Conservation (phyloP, 2,113 vertebrate genomes). For the Taurulus bubalis region DNA sequence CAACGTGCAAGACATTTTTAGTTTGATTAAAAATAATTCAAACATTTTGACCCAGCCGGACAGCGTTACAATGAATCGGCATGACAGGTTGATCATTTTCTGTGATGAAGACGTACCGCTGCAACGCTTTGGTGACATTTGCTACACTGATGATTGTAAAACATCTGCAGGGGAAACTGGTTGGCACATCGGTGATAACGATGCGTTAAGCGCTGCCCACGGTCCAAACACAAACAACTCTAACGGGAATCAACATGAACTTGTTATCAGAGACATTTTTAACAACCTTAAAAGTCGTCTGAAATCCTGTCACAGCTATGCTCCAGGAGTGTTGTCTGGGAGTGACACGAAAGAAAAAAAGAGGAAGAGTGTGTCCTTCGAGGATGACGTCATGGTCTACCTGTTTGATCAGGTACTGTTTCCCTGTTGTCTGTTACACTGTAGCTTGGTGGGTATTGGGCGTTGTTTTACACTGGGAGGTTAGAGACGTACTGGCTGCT, state of each 20-base stretch:
- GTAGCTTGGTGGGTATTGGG: background rate
- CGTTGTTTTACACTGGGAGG: background rate
- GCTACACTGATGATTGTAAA: conserved; percentile 1
- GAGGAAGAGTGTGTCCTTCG: conserved; percentile 90
- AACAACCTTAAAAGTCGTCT: background rate
- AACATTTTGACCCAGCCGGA: background rate
- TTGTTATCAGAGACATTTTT: background rate
- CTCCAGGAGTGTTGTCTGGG: conserved; percentile 54
- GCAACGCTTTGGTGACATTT: conserved; percentile 5
- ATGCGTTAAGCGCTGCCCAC: background rate
- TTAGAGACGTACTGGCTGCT: background rate
- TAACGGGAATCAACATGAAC: conserved; percentile 67
- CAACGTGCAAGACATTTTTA: conserved; percentile 18
- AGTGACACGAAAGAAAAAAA: conserved; percentile 53
- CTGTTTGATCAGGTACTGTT: conserved; percentile 92
- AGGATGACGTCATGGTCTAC: conserved; percentile 91
- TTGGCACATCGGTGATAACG: background rate
- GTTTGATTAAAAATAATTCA: conserved; percentile 23
- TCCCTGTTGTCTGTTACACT: background rate
- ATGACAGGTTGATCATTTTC: conserved; percentile 24
- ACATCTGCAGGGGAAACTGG: background rate
- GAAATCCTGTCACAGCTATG: conserved; percentile 11
- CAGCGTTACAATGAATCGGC: background rate
- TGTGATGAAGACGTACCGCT: conserved; percentile 15
- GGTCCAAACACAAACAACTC: conserved; percentile 58